Evolutionary conservation across 2,888 invertebrate species (phyloP), one percentile per base, ranked within the genome.

Genomic region (Stomorhina lunata): DNA sequence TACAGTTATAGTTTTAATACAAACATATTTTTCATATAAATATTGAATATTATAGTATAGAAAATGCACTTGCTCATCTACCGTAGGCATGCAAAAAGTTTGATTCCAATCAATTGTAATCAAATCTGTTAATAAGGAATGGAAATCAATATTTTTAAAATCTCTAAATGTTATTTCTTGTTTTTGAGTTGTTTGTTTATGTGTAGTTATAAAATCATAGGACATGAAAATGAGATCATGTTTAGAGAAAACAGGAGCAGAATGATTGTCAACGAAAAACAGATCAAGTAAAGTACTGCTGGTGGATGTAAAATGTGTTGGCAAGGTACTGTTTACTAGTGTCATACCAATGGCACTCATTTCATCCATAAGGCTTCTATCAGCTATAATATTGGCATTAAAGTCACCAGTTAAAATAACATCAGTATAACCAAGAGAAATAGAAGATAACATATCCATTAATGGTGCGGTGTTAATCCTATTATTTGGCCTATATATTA

Each of bases 191-290:
- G 5, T 5, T n/a, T 5, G 7, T 9, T 27, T 37, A 15, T 37
- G n/a, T 4, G 12, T 12, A 17, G 0, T 15, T 7, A 29, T 22
- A 27, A 32, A 40, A 20, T 43, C 40, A 29, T 40, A 66, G 5
- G 43, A 29, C 6, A 63, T 3, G 45, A 63, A 45, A 4, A 65
- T 20, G 3, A 65, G 20, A 34, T 65, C 65, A 48, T 65, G 34
- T 12, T 32, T 17, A 12, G 50, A 43, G 17, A 43, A 43, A 4
- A 43, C 10, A 43, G 43, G 17, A 5, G 48, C 48, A 48, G 48
- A 48, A 22, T 10, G 25, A 25, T 25, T 5, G 25, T 50, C 25
- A 7, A 50, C 50, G 25, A 50, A 50, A 25, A 22, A 50, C 2
- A 50, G 12, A 22, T 25, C 50, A 25, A 50, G 15, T 6, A 50